phyloP scores from a whole-genome alignment of 1,140 invertebrate genomes.

The Psilanteris sp. region DNA sequence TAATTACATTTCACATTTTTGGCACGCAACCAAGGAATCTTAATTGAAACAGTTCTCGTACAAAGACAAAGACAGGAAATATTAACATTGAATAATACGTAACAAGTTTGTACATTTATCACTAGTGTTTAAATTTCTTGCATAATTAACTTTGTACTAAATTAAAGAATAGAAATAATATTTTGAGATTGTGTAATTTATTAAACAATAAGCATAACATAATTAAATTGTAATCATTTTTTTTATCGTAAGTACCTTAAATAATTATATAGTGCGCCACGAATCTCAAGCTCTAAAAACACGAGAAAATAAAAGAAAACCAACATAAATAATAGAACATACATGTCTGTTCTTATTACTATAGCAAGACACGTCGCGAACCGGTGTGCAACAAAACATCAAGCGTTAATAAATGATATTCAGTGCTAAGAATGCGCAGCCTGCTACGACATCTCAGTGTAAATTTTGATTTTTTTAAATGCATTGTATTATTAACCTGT shows the following conservation, averaged over 20 bases:
- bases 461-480: slow-evolving; percentile 52
- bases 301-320: slow-evolving; percentile 20
- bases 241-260: no score
- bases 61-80: slow-evolving; percentile 24
- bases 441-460: slow-evolving; percentile 40
- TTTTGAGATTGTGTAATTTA: no score
- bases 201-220: no score
- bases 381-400: slow-evolving; percentile 56
- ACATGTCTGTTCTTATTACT: slow-evolving; percentile 47
- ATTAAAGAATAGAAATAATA: no score
- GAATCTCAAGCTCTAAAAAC: no score
- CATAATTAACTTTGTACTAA: no score
- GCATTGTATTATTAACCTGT: slow-evolving; percentile 45
- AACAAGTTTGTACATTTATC: slow-evolving; percentile 44
- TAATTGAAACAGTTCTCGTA: slow-evolving; percentile 35
- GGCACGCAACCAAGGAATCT: slow-evolving; percentile 40
- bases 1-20: slow-evolving; percentile 50
- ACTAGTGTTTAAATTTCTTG: slow-evolving; percentile 31
- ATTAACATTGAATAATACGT: slow-evolving; percentile 41
- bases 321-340: slow-evolving; percentile 44
- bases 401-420: slow-evolving; percentile 66
- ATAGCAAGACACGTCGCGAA: slow-evolving; percentile 54
- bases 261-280: no score
- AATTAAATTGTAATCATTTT: no score
- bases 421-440: slow-evolving; percentile 39